Conservation (phyloP, 1,140 invertebrate species). For the Archegozetes longisetosus region DNA sequence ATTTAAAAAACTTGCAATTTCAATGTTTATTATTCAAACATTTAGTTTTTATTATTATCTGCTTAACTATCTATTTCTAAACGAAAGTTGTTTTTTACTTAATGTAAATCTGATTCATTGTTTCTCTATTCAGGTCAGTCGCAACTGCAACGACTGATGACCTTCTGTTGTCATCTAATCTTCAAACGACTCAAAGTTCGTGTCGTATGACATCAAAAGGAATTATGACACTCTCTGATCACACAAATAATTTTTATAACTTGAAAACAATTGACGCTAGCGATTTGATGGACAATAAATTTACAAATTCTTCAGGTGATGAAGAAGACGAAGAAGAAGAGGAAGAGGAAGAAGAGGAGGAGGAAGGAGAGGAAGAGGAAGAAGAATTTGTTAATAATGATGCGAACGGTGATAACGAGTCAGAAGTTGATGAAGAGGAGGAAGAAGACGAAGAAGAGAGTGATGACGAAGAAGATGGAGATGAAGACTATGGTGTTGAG, state of each 20-base stretch:
- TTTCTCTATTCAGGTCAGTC: conserved; percentile 4
- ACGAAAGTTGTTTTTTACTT: background rate
- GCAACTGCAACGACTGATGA: conserved; percentile 13
- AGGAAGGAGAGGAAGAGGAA: conserved; percentile 9
- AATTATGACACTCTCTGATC: background rate
- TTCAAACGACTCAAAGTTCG: background rate
- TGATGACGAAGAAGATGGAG: background rate
- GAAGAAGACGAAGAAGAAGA: conserved; percentile 4
- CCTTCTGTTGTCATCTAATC: background rate
- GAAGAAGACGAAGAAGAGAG: background rate
- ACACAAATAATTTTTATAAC: background rate
- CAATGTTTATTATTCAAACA: no score
- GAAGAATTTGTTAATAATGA: conserved; percentile 4
- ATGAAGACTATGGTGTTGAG: background rate
- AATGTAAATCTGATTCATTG: no score
- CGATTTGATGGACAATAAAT: background rate
- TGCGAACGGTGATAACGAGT: conserved; percentile 4
- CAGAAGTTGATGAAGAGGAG: background rate
- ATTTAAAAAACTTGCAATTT: no score
- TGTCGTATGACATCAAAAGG: background rate
- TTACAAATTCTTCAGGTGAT: background rate
- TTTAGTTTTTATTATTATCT: no score
- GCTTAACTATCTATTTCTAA: background rate
- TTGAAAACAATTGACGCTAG: background rate
- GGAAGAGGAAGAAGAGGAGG: conserved; percentile 5